Conservation (phyloP, 2,113 vertebrate genomes). For the Condylura cristata region DNA sequence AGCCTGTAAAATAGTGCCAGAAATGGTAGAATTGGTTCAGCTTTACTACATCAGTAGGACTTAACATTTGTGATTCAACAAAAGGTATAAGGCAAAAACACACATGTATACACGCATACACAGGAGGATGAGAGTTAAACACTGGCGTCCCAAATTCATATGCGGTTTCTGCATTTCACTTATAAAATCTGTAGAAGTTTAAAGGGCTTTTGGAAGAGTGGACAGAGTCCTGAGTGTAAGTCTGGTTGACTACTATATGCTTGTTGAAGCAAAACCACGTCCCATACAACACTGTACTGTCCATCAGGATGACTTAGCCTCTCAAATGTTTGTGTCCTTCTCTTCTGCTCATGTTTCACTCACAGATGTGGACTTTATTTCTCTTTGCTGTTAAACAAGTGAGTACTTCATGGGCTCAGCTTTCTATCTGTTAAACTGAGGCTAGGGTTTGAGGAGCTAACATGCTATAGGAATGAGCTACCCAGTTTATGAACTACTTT, state of each 20-base stretch:
- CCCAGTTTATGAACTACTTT: neutral
- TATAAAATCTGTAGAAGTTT: neutral
- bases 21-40: neutral
- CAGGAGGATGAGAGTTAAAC: neutral
- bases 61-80: neutral
- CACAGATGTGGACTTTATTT: neutral
- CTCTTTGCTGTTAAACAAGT: neutral
- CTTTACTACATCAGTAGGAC: neutral
- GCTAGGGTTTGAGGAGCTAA: neutral
- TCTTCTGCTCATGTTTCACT: neutral
- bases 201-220: neutral
- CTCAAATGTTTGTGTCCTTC: neutral
- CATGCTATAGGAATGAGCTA: neutral
- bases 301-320: neutral
- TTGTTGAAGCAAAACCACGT: neutral
- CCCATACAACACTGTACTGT: neutral
- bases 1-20: neutral
- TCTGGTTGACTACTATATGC: fast-evolving
- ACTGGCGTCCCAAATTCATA: neutral
- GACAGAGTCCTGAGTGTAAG: neutral
- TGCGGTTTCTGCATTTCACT: neutral
- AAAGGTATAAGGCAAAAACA: neutral
- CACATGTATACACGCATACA: neutral
- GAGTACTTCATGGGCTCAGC: neutral
- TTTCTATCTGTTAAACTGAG: neutral